Conservation (phyloP, 2,113 vertebrate species). For the Prunella himalayana region DNA sequence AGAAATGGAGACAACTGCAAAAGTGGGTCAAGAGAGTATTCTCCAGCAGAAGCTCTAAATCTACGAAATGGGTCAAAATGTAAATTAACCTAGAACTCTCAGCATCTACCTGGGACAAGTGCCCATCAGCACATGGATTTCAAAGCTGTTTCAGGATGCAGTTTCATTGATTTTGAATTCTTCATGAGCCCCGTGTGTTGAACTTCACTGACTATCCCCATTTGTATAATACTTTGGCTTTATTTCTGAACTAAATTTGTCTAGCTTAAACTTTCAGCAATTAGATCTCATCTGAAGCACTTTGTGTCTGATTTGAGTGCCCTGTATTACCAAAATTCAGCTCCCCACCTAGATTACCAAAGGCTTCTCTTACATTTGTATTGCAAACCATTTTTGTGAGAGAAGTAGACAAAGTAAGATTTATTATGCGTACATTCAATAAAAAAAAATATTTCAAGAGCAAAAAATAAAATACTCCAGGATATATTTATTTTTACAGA, state of each 20-base stretch:
- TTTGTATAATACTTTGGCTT: background rate
- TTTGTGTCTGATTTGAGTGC: background rate
- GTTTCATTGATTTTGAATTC: background rate
- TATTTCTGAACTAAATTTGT: background rate
- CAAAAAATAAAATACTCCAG: background rate
- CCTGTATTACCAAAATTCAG: background rate
- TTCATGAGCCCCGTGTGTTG: background rate
- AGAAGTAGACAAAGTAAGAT: background rate
- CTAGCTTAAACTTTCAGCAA: background rate
- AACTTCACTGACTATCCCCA: background rate
- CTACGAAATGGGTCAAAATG: constrained; percentile 35
- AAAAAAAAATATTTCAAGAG: background rate
- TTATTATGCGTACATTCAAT: background rate
- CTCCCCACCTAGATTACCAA: background rate
- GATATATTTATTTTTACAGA: background rate
- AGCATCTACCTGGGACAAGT: background rate
- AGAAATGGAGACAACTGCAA: background rate
- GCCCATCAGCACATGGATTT: background rate
- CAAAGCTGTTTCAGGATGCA: background rate
- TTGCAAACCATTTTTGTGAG: background rate
- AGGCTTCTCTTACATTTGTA: background rate
- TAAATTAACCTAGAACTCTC: background rate
- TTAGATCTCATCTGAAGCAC: background rate
- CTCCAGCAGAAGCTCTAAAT: constrained; percentile 3
- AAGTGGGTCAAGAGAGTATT: background rate